Evolutionary conservation across 2,888 invertebrate genomes (phyloP).

Genomic region (Rhyacophila evoluta): DNA sequence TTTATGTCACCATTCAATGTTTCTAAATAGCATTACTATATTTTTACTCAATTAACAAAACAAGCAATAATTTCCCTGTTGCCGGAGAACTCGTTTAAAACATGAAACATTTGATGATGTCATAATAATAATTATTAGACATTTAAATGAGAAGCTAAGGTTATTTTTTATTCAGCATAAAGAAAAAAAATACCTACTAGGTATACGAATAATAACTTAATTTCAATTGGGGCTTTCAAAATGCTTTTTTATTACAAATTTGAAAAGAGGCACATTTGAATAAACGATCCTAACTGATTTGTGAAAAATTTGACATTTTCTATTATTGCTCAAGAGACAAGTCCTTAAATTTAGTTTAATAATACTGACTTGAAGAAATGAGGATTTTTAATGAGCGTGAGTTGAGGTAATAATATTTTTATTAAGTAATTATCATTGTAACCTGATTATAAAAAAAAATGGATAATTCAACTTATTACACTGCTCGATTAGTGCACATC

Average conservation of each 20-base stretch:
- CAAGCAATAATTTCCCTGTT: slow-evolving; percentile 28
- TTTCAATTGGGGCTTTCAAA: slow-evolving; percentile 7
- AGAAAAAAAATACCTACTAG: background rate
- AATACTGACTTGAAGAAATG: slow-evolving; percentile 6
- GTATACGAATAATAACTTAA: background rate
- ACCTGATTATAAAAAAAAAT: background rate
- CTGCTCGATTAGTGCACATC: background rate
- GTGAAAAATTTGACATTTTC: background rate
- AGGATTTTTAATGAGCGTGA: slow-evolving; percentile 8
- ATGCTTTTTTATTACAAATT: background rate
- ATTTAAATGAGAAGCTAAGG: background rate
- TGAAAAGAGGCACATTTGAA: slow-evolving; percentile 19
- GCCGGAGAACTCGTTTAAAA: slow-evolving; percentile 14
- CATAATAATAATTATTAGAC: background rate
- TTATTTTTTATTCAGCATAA: no score
- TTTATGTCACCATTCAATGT: no score
- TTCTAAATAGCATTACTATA: background rate
- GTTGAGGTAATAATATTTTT: background rate
- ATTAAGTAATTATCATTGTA: background rate
- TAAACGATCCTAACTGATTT: slow-evolving; percentile 14
- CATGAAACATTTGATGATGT: background rate
- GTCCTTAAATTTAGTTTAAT: slow-evolving; percentile 42
- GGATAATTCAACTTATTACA: background rate
- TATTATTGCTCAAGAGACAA: slow-evolving; percentile 44
- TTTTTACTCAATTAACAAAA: background rate